Base-by-base conservation (phyloP, 2,888 invertebrate genomes). In the Synanthedon tipuliformis region DNA sequence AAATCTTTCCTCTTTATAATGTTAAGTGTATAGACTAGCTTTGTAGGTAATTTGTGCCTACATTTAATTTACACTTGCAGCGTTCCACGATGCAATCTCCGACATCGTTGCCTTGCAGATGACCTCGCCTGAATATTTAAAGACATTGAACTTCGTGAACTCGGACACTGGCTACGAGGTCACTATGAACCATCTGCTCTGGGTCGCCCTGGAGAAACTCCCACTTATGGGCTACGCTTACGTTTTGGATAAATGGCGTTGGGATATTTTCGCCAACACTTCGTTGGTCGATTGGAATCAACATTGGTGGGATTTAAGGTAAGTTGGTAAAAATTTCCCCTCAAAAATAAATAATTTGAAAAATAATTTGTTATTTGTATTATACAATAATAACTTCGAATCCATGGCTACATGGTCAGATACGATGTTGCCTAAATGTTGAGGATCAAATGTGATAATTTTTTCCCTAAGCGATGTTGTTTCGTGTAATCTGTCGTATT, bases 81-180 rank as follows among this genome's bases (percentile, higher is more conserved):
- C 90, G 58, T 91, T 91, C 63, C 91, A 91, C 68, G 91, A 91
- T 68, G 90, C 90, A 34, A 81, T 92, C 52, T 90, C 91, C 0
- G 91, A 91, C 59, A 89, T 90, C 18, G 84, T 91, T 11, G 89
- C 90, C 5, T 69, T 90, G 15, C 90, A 91, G 49, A 76, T 90
- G 49, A 81, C 86, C n/a, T 83, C 87, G 12, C 89, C 89, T 0
- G 71, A 81, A 34, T 85, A 89, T 64, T 68, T 90, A 53, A 68
- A 77, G 55, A 80, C 74, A 56, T 69, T 89, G 60, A 79, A 78
- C 59, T 66, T 88, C 48, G 68, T 83, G 40, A 72, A 79, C 48
- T 72, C 75, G 18, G 76, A 77, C 13, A 70, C 71, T 1, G 73
- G 79, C 7, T 64, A 73, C 1, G 78, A 88, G 61, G 75, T 75